phyloP scores from a whole-genome alignment of 2,797 vertebrate species.

The Typhlichthys eigenmanni region DNA sequence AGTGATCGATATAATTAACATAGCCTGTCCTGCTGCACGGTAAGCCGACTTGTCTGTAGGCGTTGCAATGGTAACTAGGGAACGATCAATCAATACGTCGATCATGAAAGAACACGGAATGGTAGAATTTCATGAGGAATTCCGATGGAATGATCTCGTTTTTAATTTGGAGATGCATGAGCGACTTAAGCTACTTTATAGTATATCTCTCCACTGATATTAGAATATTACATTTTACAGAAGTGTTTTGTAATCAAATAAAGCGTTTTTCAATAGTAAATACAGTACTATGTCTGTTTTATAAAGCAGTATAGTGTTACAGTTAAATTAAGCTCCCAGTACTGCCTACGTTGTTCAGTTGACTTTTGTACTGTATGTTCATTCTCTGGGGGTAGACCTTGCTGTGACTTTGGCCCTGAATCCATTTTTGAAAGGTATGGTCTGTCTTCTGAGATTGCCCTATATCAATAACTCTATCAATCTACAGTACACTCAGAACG shows the following conservation, averaged over 20 bases:
- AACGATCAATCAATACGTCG: constrained; percentile 25
- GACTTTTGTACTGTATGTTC: background rate
- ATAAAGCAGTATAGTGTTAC: background rate
- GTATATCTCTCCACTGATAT: background rate
- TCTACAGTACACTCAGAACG: constrained; percentile 50
- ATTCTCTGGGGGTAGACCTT: background rate
- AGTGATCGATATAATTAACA: constrained; percentile 5
- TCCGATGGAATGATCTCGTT: background rate
- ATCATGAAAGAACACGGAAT: constrained; percentile 23
- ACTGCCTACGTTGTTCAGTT: background rate
- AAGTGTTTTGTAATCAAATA: background rate
- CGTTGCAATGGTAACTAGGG: constrained; percentile 27
- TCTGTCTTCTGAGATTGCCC: constrained; percentile 28
- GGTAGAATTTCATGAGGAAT: constrained; percentile 7
- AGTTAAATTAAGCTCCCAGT: too few relatives aligned
- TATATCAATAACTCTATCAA: constrained; percentile 51
- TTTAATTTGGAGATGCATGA: background rate
- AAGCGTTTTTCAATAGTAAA: too few relatives aligned
- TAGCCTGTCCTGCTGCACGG: constrained; percentile 18
- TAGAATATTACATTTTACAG: background rate
- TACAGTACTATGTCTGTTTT: too few relatives aligned
- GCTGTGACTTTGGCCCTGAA: constrained; percentile 4
- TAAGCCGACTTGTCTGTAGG: constrained; percentile 25
- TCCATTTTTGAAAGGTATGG: constrained; percentile 12
- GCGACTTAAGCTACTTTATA: background rate